Evolutionary conservation across 2,113 vertebrate genomes (phyloP).

Genomic region (Typhlomys cinereus): DNA sequence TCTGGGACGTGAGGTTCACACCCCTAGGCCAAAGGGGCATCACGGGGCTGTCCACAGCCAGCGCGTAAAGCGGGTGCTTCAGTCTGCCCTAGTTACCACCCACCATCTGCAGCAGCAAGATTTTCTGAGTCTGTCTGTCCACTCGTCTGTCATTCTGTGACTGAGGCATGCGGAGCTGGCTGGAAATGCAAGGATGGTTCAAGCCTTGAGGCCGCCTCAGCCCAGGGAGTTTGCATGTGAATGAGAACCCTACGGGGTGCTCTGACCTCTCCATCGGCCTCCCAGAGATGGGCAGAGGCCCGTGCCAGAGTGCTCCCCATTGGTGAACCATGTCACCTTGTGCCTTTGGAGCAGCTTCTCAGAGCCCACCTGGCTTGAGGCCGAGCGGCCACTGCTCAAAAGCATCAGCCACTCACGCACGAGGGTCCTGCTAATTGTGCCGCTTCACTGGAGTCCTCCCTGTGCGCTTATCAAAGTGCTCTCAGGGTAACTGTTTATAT

Average conservation of each 20-base stretch:
- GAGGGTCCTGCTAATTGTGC: background rate
- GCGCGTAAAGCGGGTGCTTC: too few species aligned
- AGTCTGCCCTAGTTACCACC: background rate
- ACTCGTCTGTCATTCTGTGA: background rate
- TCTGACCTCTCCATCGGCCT: background rate
- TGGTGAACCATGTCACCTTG: background rate
- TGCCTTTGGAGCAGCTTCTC: background rate
- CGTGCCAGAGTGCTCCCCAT: background rate
- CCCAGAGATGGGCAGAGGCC: background rate
- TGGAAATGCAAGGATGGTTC: background rate
- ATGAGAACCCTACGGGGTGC: background rate
- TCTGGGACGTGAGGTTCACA: too few species aligned
- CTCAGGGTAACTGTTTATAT: accelerated
- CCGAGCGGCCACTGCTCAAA: background rate
- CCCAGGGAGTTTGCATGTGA: background rate
- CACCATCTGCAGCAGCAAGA: background rate
- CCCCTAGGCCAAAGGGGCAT: accelerated
- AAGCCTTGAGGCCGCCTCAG: background rate
- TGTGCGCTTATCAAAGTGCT: background rate
- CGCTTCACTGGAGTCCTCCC: background rate
- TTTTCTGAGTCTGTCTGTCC: too few species aligned
- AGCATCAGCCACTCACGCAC: background rate
- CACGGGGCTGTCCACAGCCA: accelerated
- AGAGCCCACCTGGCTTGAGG: background rate
- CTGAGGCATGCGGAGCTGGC: background rate